Percentiles rank a stretch among this genome's conserved stretches.
phyloP scores from a whole-genome alignment of 2,888 invertebrate species.

The Agrochola litura region DNA sequence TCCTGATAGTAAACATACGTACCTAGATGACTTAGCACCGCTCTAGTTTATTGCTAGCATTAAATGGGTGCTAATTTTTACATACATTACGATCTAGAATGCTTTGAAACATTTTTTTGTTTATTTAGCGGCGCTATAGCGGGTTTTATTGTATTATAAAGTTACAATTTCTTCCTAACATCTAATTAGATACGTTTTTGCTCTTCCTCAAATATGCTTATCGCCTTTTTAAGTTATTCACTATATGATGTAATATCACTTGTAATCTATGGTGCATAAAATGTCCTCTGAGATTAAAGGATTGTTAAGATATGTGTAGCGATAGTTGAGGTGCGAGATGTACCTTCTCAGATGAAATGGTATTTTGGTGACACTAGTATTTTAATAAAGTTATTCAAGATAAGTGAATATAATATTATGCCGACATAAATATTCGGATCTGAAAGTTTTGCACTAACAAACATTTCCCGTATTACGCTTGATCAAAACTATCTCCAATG shows the following conservation, averaged over 20 bases:
- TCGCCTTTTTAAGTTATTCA: constrained; percentile 55
- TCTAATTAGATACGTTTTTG: constrained; percentile 70
- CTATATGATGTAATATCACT: constrained; percentile 70
- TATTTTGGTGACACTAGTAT: constrained; percentile 11
- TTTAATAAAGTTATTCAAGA: constrained; percentile 17
- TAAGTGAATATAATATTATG: constrained; percentile 7
- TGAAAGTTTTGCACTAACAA: constrained; percentile 6
- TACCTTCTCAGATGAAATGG: constrained; percentile 16
- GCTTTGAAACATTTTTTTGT: constrained; percentile 61
- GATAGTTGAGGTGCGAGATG: constrained; percentile 60
- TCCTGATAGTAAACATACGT: constrained; percentile 59
- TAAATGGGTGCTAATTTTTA: constrained; percentile 84
- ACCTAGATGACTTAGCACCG: constrained; percentile 71
- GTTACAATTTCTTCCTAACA: constrained; percentile 56
- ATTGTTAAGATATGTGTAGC: constrained; percentile 71
- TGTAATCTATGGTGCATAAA: constrained; percentile 83
- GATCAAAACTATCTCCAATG: not conserved
- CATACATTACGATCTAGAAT: constrained; percentile 67
- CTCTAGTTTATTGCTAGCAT: constrained; percentile 83
- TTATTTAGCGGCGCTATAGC: constrained; percentile 63
- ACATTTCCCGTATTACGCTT: constrained; percentile 7
- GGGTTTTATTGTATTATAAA: constrained; percentile 59
- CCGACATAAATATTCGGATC: not conserved
- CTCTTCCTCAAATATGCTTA: constrained; percentile 74
- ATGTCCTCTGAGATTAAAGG: constrained; percentile 78